Conservation (phyloP, 2,888 invertebrate species). For the Drosophila parthenogenetica region DNA sequence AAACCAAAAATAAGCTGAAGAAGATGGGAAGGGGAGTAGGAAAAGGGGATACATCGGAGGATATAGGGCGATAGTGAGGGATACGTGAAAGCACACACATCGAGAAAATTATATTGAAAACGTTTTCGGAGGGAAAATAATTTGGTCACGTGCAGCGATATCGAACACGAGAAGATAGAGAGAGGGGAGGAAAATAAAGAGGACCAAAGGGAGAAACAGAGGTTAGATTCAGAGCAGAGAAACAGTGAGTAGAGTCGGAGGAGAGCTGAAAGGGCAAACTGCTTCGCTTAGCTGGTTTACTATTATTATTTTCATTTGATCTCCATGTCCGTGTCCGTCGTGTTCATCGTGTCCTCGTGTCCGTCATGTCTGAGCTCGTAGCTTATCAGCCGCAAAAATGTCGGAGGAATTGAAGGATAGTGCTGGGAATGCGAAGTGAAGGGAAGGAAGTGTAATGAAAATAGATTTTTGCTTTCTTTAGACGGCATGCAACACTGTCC, state of each 20-base stretch:
- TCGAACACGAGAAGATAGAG: conserved; percentile 32
- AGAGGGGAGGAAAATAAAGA: neutral
- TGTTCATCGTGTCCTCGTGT: neutral
- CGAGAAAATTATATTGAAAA: conserved; percentile 30
- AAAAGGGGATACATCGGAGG: no score
- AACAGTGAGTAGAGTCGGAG: no score
- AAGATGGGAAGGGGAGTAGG: neutral
- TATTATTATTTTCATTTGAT: conserved; percentile 59
- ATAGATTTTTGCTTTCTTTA: conserved; percentile 63
- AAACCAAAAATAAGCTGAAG: conserved; percentile 55
- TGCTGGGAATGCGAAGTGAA: conserved; percentile 12
- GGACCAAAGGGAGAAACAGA: neutral
- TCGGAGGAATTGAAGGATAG: conserved; percentile 21
- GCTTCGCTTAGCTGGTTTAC: conserved; percentile 52
- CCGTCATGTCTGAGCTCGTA: conserved; percentile 12
- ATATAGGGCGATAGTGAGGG: neutral
- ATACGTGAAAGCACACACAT: conserved; percentile 33
- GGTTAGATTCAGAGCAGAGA: no score
- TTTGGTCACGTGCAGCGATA: conserved; percentile 74
- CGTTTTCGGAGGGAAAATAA: conserved; percentile 40
- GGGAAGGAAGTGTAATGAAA: conserved; percentile 58
- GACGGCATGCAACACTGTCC: neutral
- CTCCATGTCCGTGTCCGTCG: conserved; percentile 14
- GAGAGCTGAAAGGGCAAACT: neutral
- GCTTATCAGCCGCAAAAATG: conserved; percentile 76